Percentiles rank a stretch among this genome's conserved stretches.
Conservation (phyloP, 2,888 invertebrate species). For the Trichopria drosophilae region DNA sequence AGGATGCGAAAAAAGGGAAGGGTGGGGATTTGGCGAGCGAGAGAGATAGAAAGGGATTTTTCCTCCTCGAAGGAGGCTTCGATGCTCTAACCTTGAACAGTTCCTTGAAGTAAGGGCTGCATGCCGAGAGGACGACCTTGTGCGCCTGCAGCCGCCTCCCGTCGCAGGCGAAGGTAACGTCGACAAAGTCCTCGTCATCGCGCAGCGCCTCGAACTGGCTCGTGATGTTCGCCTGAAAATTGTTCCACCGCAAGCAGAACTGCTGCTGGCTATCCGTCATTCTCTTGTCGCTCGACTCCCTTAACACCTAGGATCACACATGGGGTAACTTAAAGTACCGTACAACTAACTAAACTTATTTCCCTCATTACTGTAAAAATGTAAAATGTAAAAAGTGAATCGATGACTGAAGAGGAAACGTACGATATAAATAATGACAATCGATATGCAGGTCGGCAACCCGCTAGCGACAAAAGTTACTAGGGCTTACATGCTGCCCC, state of each 20-base stretch:
- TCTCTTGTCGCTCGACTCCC: slow-evolving; percentile 51
- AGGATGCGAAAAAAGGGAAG: slow-evolving; percentile 22
- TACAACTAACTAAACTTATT: slow-evolving; percentile 49
- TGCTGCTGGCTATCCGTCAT: slow-evolving; percentile 70
- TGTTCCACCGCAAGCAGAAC: slow-evolving; percentile 89
- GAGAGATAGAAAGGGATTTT: slow-evolving; percentile 9
- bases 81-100: slow-evolving; percentile 74
- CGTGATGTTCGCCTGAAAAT: slow-evolving; percentile 85
- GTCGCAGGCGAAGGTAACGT: slow-evolving; percentile 85
- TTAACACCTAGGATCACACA: slow-evolving; percentile 38
- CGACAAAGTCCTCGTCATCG: slow-evolving; percentile 85
- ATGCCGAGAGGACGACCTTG: slow-evolving; percentile 83
- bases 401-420: slow-evolving; percentile 59
- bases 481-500: slow-evolving; percentile 28
- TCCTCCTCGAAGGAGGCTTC: slow-evolving; percentile 16
- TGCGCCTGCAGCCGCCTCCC: slow-evolving; percentile 82
- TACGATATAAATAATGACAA: slow-evolving; percentile 59
- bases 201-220: slow-evolving; percentile 83
- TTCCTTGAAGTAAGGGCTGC: slow-evolving; percentile 87
- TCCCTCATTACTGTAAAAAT: slow-evolving; percentile 56
- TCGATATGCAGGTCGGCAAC: slow-evolving; percentile 54
- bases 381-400: slow-evolving; percentile 58
- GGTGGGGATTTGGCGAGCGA: slow-evolving; percentile 14
- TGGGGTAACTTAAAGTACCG: slow-evolving; percentile 45
- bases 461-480: slow-evolving; percentile 42